Percentiles rank a stretch among this genome's conserved stretches.
Conservation (phyloP, 2,797 vertebrate species). For the Gephyroberyx darwinii region DNA sequence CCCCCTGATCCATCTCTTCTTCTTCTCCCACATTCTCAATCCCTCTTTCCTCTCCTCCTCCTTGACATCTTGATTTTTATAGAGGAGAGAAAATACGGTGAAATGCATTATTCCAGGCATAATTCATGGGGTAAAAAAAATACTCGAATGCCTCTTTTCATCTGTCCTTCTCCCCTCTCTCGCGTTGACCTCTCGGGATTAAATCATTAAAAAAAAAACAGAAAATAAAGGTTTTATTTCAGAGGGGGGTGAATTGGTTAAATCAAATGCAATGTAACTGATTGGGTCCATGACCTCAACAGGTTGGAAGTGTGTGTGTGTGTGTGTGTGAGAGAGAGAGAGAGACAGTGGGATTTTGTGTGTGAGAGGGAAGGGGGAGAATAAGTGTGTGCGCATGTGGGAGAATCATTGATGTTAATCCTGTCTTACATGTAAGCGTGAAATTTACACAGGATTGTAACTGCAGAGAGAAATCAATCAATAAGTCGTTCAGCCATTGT, state of each 20-base stretch:
- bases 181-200: neutral
- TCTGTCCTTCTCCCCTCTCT: neutral
- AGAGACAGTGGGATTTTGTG: neutral
- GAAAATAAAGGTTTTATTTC: neutral
- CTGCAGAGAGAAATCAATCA: conserved; percentile 20
- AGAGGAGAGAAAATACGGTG: conserved; percentile 36
- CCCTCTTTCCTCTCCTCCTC: conserved; percentile 33
- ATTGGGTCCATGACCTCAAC: conserved; percentile 27
- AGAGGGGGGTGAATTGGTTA: neutral
- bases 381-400: conserved; percentile 1
- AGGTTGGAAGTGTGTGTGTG: conserved; percentile 33
- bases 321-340: neutral
- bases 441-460: conserved; percentile 29
- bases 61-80: conserved; percentile 37
- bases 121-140: neutral
- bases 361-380: neutral
- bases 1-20: conserved; percentile 49
- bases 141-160: conserved; percentile 7
- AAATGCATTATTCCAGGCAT: conserved; percentile 5
- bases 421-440: conserved; percentile 25
- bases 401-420: conserved; percentile 30
- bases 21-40: conserved; percentile 39
- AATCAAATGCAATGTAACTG: neutral
- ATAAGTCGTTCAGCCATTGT: conserved; percentile 32
- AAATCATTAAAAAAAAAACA: neutral